Percentiles rank a stretch among this genome's conserved stretches.
Conservation (phyloP, 2,113 vertebrate genomes). For the Smithornis capensis region DNA sequence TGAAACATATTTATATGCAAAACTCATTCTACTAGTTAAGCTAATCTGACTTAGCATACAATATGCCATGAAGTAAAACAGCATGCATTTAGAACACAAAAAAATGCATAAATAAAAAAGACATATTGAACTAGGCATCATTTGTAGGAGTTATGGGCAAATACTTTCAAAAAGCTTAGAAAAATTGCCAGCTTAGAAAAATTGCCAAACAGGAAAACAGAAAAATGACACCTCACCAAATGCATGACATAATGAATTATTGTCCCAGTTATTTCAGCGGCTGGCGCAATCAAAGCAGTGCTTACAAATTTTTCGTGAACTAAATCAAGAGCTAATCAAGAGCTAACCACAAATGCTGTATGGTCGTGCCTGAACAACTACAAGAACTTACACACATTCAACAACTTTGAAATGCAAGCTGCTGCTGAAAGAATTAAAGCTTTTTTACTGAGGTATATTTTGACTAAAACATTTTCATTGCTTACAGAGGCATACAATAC, state of each 20-base stretch:
- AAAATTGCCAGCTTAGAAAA: constrained; percentile 14
- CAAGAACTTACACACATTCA: not conserved
- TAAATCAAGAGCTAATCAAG: not conserved
- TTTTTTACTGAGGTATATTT: not conserved
- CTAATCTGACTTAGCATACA: not conserved
- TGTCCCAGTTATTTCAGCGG: not conserved
- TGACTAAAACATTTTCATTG: not conserved
- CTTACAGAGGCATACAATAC: not conserved
- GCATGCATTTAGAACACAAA: not conserved
- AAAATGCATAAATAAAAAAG: not conserved
- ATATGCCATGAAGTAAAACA: not conserved
- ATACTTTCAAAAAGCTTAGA: not conserved
- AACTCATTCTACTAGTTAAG: not conserved
- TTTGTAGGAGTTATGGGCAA: not conserved
- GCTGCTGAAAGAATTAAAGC: not conserved
- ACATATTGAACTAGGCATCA: not conserved
- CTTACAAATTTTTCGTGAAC: not conserved
- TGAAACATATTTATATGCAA: not conserved
- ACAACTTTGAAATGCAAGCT: not conserved
- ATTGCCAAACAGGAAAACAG: not conserved
- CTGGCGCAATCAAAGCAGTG: not conserved
- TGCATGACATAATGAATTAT: not conserved
- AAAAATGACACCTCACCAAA: not conserved
- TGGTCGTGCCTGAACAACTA: not conserved
- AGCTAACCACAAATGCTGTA: not conserved